phyloP scores from a whole-genome alignment of 2,888 invertebrate species.

The Hydrotaea cyrtoneurina region DNA sequence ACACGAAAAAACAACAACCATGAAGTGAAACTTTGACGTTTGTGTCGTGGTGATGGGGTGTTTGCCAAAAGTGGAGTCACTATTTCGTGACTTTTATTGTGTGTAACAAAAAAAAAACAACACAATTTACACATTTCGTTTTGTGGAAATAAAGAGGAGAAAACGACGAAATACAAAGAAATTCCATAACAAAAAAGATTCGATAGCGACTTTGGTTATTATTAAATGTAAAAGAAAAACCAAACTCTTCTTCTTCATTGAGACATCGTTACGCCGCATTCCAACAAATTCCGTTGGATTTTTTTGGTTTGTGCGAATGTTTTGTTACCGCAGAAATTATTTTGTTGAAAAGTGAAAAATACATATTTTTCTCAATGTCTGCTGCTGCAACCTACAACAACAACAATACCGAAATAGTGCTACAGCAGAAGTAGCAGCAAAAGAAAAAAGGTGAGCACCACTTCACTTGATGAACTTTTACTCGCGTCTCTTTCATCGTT shows the following conservation, averaged over 20 bases:
- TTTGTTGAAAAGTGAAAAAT: slow-evolving; percentile 28
- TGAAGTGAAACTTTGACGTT: slow-evolving; percentile 28
- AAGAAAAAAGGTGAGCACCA: slow-evolving; percentile 11
- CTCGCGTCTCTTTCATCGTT: slow-evolving; percentile 1
- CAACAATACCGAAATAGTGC: neutral
- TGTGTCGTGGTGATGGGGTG: neutral
- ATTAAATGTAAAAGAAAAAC: slow-evolving; percentile 16
- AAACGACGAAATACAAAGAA: neutral
- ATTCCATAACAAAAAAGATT: slow-evolving; percentile 7
- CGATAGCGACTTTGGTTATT: neutral
- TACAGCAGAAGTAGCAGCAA: neutral
- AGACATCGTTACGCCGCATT: neutral
- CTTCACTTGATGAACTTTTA: slow-evolving; percentile 15
- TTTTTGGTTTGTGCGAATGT: neutral
- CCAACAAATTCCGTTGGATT: neutral
- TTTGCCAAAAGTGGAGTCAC: slow-evolving; percentile 29
- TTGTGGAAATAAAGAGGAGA: neutral
- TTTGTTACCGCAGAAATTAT: slow-evolving; percentile 1
- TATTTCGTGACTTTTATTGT: neutral
- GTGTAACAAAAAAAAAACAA: neutral
- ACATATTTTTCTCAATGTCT: slow-evolving; percentile 5
- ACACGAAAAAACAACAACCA: neutral
- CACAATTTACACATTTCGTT: slow-evolving; percentile 4
- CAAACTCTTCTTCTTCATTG: neutral
- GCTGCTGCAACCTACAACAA: neutral